These are phyloP conservation scores for Acronicta alni DNA, from an alignment of 2,888 invertebrate genomes.

Conservation along the genomic window DNA sequence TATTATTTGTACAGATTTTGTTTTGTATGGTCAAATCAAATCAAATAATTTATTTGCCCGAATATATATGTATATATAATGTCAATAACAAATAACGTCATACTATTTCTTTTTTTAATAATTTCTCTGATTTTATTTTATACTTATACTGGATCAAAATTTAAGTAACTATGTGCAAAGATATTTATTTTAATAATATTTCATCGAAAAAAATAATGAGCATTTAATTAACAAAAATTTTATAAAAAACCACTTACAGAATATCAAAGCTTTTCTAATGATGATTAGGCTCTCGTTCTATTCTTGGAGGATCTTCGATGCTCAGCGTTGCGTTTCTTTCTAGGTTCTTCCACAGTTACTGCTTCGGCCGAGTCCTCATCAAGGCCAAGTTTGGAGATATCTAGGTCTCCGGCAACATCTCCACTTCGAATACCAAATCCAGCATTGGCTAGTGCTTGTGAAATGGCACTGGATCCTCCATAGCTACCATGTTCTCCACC, in stretches of 20 bases:
- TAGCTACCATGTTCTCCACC: conserved; percentile 30
- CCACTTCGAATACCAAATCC: conserved; percentile 40
- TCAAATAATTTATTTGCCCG: too few species aligned
- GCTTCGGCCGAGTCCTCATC: conserved; percentile 17
- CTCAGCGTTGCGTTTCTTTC: conserved; percentile 48
- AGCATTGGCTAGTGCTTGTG: conserved; percentile 44
- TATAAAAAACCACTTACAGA: not conserved
- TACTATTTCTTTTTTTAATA: too few species aligned
- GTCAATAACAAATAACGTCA: too few species aligned
- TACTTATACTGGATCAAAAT: too few species aligned
- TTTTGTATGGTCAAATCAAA: too few species aligned
- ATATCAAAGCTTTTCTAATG: not conserved
- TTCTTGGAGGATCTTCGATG: conserved; percentile 14
- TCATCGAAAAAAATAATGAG: too few species aligned
- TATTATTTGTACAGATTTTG: too few species aligned
- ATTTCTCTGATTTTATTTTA: too few species aligned
- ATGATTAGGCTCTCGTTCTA: conserved; percentile 50
- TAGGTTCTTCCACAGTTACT: conserved; percentile 20
- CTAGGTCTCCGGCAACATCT: conserved; percentile 33
- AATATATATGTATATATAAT: too few species aligned
- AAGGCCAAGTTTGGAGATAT: not conserved
- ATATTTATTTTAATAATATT: too few species aligned
- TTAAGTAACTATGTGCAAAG: too few species aligned
- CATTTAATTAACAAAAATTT: too few species aligned
- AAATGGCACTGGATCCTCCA: conserved; percentile 48